A percentile compares a stretch with the other conserved stretches of the same genome.
These are phyloP conservation scores for Athripsodes cinereus DNA, from an alignment of 2,888 invertebrate species.

Conservation along the genomic window DNA sequence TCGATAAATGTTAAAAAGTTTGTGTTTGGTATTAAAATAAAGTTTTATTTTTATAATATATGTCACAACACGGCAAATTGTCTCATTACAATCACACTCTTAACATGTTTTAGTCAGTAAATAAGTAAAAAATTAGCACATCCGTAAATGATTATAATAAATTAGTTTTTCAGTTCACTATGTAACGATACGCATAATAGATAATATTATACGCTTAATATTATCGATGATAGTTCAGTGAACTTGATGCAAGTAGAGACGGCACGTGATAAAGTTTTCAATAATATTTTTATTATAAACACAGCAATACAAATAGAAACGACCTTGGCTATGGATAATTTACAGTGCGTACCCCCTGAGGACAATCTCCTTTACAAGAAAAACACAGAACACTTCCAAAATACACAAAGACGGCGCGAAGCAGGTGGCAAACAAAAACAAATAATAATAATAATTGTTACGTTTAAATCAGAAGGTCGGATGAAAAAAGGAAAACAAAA, in stretches of 20 bases:
- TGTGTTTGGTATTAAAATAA: not conserved
- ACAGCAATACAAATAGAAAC: constrained; percentile 3
- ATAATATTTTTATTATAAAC: constrained; percentile 1
- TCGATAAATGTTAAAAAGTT: constrained; percentile 19
- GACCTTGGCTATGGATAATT: constrained; percentile 13
- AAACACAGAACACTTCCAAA: constrained; percentile 21
- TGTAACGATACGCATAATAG: too few species aligned
- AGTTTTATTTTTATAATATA: not conserved
- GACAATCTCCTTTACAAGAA: constrained; percentile 31
- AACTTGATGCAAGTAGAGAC: not conserved
- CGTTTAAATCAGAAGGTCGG: constrained; percentile 24
- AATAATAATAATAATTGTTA: constrained; percentile 15
- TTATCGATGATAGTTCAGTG: not conserved
- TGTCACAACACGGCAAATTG: too few species aligned
- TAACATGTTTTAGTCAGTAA: too few species aligned
- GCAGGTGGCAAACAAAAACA: constrained; percentile 29
- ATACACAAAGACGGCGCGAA: constrained; percentile 19
- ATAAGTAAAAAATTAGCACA: too few species aligned
- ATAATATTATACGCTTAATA: too few species aligned
- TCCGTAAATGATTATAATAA: too few species aligned
- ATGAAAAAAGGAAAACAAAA: constrained; percentile 26
- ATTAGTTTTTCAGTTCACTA: too few species aligned
- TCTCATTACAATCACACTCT: too few species aligned
- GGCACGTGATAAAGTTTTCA: not conserved
- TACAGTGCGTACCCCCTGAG: constrained; percentile 29